Conservation (phyloP, 2,888 invertebrate genomes). For the Craniophora ligustri region DNA sequence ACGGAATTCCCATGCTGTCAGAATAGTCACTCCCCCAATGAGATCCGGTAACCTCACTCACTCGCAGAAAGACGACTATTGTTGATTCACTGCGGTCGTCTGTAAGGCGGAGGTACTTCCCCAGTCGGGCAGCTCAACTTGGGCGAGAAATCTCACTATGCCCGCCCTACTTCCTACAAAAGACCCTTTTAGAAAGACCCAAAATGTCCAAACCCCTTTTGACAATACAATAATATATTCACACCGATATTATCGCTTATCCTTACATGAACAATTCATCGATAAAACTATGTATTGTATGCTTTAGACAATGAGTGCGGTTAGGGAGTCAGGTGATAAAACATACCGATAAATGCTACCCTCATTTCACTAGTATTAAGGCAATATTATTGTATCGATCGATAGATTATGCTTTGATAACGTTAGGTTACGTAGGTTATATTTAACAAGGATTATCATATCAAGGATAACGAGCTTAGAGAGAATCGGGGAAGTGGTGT, state of each 20-base stretch:
- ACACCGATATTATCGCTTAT: neutral
- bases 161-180: no score
- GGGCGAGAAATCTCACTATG: no score
- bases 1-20: no score
- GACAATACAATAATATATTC: neutral
- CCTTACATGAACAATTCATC: conserved; percentile 1
- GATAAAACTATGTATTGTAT: conserved; percentile 30
- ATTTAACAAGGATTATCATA: conserved; percentile 30
- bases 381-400: conserved; percentile 52
- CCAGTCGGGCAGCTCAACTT: no score
- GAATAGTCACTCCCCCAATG: no score
- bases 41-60: no score
- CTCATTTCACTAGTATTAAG: conserved; percentile 45
- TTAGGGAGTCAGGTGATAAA: conserved; percentile 50
- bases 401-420: conserved; percentile 55
- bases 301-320: conserved; percentile 36
- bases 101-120: no score
- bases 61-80: no score
- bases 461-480: conserved; percentile 5
- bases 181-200: no score
- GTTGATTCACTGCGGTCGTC: no score
- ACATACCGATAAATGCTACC: conserved; percentile 57
- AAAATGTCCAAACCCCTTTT: no score
- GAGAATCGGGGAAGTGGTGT: no score
- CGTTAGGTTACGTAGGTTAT: conserved; percentile 9